phyloP scores from a whole-genome alignment of 2,797 vertebrate species.

The Euphonia xanthogaster region DNA sequence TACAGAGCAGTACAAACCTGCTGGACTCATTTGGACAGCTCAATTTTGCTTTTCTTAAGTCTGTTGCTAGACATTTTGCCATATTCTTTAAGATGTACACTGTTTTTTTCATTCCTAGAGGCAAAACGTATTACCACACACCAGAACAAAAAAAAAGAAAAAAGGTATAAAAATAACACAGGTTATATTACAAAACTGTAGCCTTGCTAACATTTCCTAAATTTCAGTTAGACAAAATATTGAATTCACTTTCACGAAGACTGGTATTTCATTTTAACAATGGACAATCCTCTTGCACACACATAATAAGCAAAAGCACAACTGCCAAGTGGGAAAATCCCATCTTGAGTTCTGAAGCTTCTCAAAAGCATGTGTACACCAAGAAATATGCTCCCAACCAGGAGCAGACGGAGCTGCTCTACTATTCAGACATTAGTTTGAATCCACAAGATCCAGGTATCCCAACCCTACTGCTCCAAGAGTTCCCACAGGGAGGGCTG shows the following conservation, averaged over 20 bases:
- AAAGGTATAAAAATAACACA: background rate
- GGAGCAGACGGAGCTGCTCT: background rate
- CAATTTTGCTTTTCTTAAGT: background rate
- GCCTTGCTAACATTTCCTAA: background rate
- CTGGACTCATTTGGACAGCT: background rate
- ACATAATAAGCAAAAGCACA: background rate
- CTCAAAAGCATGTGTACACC: background rate
- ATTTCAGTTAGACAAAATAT: background rate
- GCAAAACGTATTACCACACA: background rate
- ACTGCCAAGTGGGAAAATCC: background rate
- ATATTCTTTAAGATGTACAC: background rate
- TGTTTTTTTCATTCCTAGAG: background rate
- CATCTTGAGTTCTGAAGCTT: background rate
- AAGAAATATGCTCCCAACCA: background rate
- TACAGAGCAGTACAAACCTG: background rate
- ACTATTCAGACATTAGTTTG: background rate
- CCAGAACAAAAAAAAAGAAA: fast-evolving
- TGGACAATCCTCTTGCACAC: background rate
- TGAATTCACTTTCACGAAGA: background rate
- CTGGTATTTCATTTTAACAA: background rate
- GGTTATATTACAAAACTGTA: background rate
- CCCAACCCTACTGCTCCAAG: background rate
- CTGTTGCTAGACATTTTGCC: background rate
- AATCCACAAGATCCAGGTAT: background rate
- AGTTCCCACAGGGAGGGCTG: background rate